Conservation (phyloP, 2,797 vertebrate genomes). For the Sandelia bainsii region DNA sequence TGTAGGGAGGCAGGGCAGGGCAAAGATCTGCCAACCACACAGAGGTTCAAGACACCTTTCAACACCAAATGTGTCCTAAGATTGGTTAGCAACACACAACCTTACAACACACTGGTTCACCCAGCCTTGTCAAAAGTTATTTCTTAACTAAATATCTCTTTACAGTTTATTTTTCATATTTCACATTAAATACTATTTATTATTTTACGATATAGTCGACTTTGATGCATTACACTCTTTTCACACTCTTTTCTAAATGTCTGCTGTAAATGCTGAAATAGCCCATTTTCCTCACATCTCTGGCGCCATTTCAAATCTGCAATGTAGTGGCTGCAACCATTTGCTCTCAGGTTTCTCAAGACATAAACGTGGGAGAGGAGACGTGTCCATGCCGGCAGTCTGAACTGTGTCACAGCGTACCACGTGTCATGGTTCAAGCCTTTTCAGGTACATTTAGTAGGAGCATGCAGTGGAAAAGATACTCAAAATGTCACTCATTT, state of each 20-base stretch:
- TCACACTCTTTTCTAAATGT: not conserved
- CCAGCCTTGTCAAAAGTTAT: not conserved
- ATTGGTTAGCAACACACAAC: constrained; percentile 24
- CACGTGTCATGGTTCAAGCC: constrained; percentile 22
- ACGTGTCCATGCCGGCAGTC: not conserved
- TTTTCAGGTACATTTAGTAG: constrained; percentile 10
- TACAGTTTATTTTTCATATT: not conserved
- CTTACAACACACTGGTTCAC: constrained; percentile 6
- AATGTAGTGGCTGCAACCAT: constrained; percentile 13
- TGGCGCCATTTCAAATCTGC: constrained; percentile 22
- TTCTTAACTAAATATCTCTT: not conserved
- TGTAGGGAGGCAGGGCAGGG: constrained; percentile 32
- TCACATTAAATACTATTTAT: not conserved
- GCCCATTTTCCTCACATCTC: constrained; percentile 1
- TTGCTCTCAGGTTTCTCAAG: constrained; percentile 61
- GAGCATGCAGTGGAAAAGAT: not conserved
- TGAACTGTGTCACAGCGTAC: constrained; percentile 40
- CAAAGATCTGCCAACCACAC: constrained; percentile 43
- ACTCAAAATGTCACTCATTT: not conserved
- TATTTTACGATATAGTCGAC: constrained; percentile 14
- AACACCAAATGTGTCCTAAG: constrained; percentile 48
- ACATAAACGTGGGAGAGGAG: constrained; percentile 22
- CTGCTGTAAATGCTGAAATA: constrained; percentile 25
- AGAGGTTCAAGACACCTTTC: constrained; percentile 53
- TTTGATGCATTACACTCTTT: not conserved